Conservation (phyloP, 2,113 vertebrate species). For the Panthera leo region DNA sequence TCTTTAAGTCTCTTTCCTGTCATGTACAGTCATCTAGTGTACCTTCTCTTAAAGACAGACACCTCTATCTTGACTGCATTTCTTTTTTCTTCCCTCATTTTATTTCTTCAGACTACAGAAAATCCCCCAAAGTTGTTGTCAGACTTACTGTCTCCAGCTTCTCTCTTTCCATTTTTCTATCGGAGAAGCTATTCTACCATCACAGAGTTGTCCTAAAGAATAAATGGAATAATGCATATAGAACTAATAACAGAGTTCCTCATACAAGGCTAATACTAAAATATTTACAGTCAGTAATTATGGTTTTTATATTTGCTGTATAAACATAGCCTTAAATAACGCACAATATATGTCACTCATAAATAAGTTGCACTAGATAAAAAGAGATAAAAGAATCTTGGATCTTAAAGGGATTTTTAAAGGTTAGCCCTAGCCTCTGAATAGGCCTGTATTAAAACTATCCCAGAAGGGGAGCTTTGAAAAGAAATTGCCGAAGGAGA, state of each 20-base stretch:
- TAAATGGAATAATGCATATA: not conserved
- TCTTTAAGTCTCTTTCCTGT: not conserved
- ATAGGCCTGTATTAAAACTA: not conserved
- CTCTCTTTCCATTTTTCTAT: not conserved
- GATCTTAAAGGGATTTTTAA: constrained; percentile 56
- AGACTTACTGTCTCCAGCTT: not conserved
- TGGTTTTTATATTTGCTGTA: constrained; percentile 29
- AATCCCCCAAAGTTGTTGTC: not conserved
- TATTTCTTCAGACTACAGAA: not conserved
- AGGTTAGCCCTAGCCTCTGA: constrained; percentile 24
- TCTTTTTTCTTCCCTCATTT: constrained; percentile 6
- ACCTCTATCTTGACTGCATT: not conserved
- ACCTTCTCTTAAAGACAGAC: not conserved
- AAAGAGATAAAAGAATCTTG: constrained; percentile 57
- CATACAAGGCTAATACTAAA: not conserved
- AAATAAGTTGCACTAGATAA: not conserved
- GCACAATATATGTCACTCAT: constrained; percentile 22
- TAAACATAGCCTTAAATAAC: constrained; percentile 31
- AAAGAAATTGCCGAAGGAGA: constrained; percentile 55
- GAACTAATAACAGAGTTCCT: constrained; percentile 11
- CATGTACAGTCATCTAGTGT: not conserved
- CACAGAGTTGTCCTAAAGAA: not conserved
- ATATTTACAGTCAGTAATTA: not conserved
- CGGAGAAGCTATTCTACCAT: not conserved
- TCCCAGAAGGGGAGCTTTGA: constrained; percentile 61